phyloP scores from a whole-genome alignment of 2,888 invertebrate species.

The Notodonta ziczac region DNA sequence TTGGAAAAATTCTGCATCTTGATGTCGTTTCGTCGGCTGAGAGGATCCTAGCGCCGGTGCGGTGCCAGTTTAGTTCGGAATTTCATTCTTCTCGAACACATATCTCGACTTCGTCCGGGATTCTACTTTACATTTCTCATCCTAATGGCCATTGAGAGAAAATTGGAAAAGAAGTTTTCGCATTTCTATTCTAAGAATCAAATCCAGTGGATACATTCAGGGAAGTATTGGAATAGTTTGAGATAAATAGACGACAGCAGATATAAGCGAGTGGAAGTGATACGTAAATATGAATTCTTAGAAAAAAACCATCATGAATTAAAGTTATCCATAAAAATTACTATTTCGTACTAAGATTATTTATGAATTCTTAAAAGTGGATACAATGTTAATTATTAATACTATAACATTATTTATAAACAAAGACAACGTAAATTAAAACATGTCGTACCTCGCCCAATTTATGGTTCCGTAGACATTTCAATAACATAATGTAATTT shows the following conservation, averaged over 20 bases:
- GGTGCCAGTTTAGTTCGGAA: slow-evolving; percentile 73
- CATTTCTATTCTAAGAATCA: slow-evolving; percentile 63
- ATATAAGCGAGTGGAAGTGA: slow-evolving; percentile 25
- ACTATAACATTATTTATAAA: too few species aligned
- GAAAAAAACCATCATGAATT: too few species aligned
- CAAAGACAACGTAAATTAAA: too few species aligned
- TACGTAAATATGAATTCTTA: neutral
- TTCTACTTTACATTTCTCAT: slow-evolving; percentile 84
- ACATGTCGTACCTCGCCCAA: too few species aligned
- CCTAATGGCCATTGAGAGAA: slow-evolving; percentile 84
- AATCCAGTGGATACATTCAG: slow-evolving; percentile 58
- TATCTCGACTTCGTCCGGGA: slow-evolving; percentile 79
- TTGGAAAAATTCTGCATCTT: slow-evolving; percentile 53
- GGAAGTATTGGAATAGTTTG: slow-evolving; percentile 55
- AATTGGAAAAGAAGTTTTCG: slow-evolving; percentile 82
- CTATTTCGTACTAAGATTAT: too few species aligned
- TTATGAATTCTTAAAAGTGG: too few species aligned
- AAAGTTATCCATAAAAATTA: too few species aligned
- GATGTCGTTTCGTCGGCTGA: slow-evolving; percentile 46
- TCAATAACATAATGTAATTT: too few species aligned
- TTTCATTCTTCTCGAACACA: slow-evolving; percentile 81
- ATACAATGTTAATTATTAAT: too few species aligned
- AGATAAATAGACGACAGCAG: slow-evolving; percentile 48
- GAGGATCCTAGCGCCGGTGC: slow-evolving; percentile 49
- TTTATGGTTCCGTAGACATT: too few species aligned